Conservation (phyloP, 2,797 vertebrate genomes). For the Clarias fuscus region DNA sequence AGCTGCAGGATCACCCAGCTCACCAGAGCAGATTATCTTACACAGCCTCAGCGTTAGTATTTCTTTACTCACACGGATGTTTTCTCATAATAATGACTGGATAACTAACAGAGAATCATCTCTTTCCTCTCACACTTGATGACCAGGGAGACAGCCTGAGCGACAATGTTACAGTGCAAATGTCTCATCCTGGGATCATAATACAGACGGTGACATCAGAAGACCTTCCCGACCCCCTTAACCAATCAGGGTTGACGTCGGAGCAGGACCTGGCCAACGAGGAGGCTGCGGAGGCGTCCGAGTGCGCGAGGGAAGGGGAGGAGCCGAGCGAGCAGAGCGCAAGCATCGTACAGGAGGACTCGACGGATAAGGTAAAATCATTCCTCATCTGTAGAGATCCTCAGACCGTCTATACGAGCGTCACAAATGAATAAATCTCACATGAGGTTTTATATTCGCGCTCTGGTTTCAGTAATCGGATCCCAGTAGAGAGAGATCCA, state of each 20-base stretch:
- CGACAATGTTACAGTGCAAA: slow-evolving; percentile 84
- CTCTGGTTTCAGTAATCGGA: neutral
- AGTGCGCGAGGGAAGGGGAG: slow-evolving; percentile 63
- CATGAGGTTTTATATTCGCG: neutral
- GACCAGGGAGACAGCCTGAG: slow-evolving; percentile 87
- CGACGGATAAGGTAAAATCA: slow-evolving; percentile 66
- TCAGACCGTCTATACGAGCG: neutral
- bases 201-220: slow-evolving; percentile 92
- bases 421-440: neutral
- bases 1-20: slow-evolving; percentile 83
- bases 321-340: slow-evolving; percentile 65
- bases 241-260: slow-evolving; percentile 82
- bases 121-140: neutral
- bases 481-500: neutral
- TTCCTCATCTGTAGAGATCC: neutral
- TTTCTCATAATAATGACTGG: neutral
- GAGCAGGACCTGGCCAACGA: slow-evolving; percentile 72
- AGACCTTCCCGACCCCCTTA: slow-evolving; percentile 79
- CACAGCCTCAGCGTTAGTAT: slow-evolving; percentile 89
- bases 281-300: slow-evolving; percentile 70
- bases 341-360: slow-evolving; percentile 66
- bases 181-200: slow-evolving; percentile 90
- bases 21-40: slow-evolving; percentile 98
- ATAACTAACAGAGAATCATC: neutral
- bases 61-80: neutral